Evolutionary conservation across 2,797 vertebrate species (phyloP).

Genomic region (Thunnus albacares): DNA sequence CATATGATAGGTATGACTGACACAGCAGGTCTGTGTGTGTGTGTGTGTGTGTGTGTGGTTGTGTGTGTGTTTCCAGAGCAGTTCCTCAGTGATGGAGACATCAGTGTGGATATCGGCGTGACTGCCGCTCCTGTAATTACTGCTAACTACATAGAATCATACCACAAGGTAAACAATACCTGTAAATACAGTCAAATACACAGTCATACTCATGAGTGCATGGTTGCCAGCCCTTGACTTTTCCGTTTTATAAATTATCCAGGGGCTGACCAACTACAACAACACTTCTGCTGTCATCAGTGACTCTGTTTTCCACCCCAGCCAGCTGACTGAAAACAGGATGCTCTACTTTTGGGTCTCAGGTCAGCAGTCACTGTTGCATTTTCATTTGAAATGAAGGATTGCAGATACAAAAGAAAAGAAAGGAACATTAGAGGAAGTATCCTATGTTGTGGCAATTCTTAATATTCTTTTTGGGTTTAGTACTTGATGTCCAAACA

Average conservation of each 20-base stretch:
- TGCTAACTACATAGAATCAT: conserved; percentile 89
- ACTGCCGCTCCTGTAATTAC: conserved; percentile 85
- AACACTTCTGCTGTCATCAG: conserved; percentile 72
- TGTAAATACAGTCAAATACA: background rate
- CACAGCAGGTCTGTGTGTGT: background rate
- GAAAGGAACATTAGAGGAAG: background rate
- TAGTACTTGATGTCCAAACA: too few species aligned
- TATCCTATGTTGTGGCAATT: background rate
- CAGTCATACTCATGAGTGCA: background rate
- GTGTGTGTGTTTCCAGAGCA: conserved; percentile 77
- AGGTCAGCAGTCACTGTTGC: conserved; percentile 64
- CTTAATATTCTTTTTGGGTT: background rate
- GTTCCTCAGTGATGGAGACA: conserved; percentile 87
- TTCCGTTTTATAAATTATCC: background rate
- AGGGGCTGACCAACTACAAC: conserved; percentile 88
- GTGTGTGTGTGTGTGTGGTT: conserved; percentile 20
- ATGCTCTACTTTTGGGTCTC: conserved; percentile 95
- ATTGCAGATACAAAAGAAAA: background rate
- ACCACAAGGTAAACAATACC: conserved; percentile 88
- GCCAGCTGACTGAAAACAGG: conserved; percentile 82
- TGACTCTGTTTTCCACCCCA: conserved; percentile 84
- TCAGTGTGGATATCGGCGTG: conserved; percentile 87
- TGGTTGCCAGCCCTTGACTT: background rate
- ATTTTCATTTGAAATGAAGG: background rate
- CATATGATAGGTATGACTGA: too few species aligned